phyloP scores from a whole-genome alignment of 1,140 invertebrate genomes.

The Drosophila santomea region DNA sequence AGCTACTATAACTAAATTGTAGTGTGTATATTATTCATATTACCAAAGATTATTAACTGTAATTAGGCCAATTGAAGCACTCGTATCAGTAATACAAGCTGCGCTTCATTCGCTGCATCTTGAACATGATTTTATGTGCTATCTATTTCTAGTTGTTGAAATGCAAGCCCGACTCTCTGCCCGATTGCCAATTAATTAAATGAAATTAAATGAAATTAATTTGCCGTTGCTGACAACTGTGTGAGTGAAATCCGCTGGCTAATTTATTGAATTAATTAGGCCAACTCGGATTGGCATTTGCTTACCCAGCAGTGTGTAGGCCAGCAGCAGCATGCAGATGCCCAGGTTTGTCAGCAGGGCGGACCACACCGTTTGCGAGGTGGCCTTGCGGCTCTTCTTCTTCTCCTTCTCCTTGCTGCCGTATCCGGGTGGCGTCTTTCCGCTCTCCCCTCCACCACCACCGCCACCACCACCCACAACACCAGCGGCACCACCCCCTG shows the following conservation, averaged over 20 bases:
- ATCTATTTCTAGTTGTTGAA: neutral
- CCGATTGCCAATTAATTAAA: neutral
- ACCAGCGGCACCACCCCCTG: neutral
- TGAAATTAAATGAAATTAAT: conserved; percentile 5
- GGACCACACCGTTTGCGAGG: conserved; percentile 84
- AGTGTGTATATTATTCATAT: too few relatives aligned
- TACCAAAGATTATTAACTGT: too few relatives aligned
- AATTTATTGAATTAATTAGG: conserved; percentile 11
- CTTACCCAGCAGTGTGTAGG: conserved; percentile 92
- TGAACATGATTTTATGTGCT: too few relatives aligned
- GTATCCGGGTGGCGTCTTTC: conserved; percentile 62
- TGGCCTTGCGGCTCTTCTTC: conserved; percentile 74
- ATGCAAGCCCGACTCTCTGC: neutral
- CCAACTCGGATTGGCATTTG: conserved; percentile 5
- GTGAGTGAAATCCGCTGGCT: conserved; percentile 1
- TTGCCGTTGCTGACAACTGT: neutral
- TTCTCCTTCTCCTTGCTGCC: conserved; percentile 52
- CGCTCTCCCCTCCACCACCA: conserved; percentile 15
- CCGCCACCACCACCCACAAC: neutral
- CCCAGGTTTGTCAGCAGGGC: conserved; percentile 94
- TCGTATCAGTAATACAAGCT: too few relatives aligned
- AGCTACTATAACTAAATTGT: neutral
- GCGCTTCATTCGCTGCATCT: too few relatives aligned
- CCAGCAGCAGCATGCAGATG: conserved; percentile 93
- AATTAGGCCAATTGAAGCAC: too few relatives aligned